Percentiles rank a stretch among this genome's conserved stretches.
Conservation (phyloP, 2,113 vertebrate species). For the Ursus arctos region DNA sequence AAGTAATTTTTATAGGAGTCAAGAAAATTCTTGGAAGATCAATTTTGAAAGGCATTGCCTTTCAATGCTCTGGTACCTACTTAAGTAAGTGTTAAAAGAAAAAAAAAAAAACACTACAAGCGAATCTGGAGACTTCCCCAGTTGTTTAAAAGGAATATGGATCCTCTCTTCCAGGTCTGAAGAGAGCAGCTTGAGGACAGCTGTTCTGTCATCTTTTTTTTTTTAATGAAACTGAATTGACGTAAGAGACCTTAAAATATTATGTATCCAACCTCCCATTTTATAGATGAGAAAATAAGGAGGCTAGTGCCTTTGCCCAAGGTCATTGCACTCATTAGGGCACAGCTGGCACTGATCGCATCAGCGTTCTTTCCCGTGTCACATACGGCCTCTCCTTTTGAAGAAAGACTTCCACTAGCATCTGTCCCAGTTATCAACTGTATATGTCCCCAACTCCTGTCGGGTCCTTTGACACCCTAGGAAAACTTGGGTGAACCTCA, state of each 20-base stretch:
- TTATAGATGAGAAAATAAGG: not conserved
- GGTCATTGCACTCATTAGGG: not conserved
- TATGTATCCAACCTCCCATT: not conserved
- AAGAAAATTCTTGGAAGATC: constrained; percentile 50
- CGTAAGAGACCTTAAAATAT: constrained; percentile 9
- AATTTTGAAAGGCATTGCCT: constrained; percentile 36
- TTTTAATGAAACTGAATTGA: not conserved
- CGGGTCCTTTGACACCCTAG: not conserved
- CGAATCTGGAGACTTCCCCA: not conserved
- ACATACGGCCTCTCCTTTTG: not conserved
- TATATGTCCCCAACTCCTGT: not conserved
- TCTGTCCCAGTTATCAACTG: not conserved
- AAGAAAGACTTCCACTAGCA: not conserved
- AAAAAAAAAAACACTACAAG: not conserved
- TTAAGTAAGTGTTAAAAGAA: constrained; percentile 48
- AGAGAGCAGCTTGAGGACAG: constrained; percentile 29
- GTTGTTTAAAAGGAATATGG: constrained; percentile 17
- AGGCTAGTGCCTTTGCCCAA: not conserved
- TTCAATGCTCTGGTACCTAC: constrained; percentile 16
- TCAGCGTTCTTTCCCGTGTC: not conserved
- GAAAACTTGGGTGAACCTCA: not conserved
- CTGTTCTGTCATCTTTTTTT: not conserved
- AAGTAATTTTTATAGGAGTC: constrained; percentile 64
- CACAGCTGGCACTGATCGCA: not conserved
- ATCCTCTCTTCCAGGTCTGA: constrained; percentile 23